These are phyloP conservation scores for Cepaea hortensis DNA, from an alignment of 2,888 invertebrate genomes.

Conservation along the genomic window DNA sequence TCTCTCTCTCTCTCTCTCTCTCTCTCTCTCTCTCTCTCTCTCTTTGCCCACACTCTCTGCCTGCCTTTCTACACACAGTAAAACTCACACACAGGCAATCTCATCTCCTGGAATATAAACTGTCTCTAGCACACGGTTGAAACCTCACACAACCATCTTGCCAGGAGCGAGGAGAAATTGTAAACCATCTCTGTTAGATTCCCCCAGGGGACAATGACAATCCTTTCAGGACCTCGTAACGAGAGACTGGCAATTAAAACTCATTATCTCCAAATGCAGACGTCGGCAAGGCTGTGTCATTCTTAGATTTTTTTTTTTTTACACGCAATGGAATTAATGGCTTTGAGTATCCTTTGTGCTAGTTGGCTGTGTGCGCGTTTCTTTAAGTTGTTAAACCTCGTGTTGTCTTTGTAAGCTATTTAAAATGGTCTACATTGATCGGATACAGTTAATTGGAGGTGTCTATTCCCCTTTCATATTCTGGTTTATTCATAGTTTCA, in stretches of 20 bases:
- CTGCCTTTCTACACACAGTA: no score
- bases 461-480: no score
- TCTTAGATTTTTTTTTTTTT: not conserved
- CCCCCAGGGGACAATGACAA: not conserved
- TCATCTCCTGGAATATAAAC: no score
- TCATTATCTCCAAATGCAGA: not conserved
- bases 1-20: no score
- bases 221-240: not conserved
- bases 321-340: slow-evolving; percentile 9
- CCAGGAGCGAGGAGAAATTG: not conserved
- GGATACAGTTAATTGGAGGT: no score
- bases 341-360: not conserved
- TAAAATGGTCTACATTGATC: no score
- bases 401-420: no score
- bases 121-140: not conserved
- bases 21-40: not conserved
- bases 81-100: no score
- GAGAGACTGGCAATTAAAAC: slow-evolving; percentile 18
- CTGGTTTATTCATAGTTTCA: no score
- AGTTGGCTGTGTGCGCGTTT: not conserved
- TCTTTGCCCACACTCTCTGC: no score
- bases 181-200: not conserved
- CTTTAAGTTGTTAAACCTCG: not conserved
- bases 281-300: not conserved
- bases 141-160: not conserved